These are phyloP conservation scores for Phoenicopterus ruber DNA, from an alignment of 2,113 vertebrate species.

Conservation along the genomic window DNA sequence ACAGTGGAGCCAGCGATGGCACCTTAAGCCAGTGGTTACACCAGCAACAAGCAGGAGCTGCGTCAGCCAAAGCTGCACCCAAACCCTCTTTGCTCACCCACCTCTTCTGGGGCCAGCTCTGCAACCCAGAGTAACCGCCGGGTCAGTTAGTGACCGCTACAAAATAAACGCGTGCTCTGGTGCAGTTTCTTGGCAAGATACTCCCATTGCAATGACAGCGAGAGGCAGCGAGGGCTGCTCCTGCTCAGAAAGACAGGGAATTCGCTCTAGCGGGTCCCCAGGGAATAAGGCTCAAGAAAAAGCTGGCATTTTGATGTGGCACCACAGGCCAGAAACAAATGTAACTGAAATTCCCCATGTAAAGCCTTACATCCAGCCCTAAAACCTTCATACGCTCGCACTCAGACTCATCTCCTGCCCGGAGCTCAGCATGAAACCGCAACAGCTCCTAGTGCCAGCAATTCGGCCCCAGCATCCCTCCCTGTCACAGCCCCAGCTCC, in stretches of 20 bases:
- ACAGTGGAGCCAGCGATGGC: rapidly evolving
- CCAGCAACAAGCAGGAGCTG: neutral
- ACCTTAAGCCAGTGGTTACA: neutral
- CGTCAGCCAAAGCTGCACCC: neutral
- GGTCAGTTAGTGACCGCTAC: neutral
- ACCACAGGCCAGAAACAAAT: neutral
- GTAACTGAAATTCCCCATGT: neutral
- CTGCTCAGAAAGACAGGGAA: neutral
- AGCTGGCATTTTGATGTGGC: neutral
- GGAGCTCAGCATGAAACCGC: neutral
- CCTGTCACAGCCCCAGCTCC: neutral
- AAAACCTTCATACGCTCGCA: neutral
- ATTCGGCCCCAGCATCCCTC: neutral
- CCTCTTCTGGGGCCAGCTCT: neutral
- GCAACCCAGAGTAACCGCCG: rapidly evolving
- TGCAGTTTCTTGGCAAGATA: neutral
- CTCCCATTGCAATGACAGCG: rapidly evolving
- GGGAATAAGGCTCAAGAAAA: neutral
- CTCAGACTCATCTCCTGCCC: neutral
- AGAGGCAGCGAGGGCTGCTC: neutral
- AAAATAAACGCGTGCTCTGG: rapidly evolving
- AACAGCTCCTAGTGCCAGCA: neutral
- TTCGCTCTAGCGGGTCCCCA: neutral
- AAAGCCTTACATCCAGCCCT: neutral
- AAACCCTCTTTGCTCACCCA: neutral